Evolutionary conservation across 2,113 vertebrate genomes (phyloP).

Genomic region (Sylvicapra grimmia): DNA sequence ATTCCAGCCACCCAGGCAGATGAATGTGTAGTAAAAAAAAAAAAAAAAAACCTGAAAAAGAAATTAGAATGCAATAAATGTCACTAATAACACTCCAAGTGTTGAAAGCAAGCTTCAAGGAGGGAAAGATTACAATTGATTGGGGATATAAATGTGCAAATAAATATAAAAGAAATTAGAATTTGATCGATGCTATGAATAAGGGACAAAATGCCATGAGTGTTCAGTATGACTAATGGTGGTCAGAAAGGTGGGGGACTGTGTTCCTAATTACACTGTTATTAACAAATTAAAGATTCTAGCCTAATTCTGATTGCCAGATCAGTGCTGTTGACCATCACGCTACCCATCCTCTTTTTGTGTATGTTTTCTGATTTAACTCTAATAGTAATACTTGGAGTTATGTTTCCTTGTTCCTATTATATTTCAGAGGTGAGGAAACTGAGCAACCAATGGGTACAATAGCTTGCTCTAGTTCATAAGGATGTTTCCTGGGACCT

Average conservation of each 20-base stretch:
- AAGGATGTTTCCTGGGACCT: neutral
- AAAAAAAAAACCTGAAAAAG: neutral
- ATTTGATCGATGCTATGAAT: neutral
- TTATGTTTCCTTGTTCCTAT: neutral
- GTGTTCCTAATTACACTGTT: neutral
- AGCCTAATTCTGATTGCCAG: neutral
- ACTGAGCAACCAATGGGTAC: neutral
- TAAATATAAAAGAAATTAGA: neutral
- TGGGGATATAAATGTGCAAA: neutral
- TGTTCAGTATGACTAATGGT: neutral
- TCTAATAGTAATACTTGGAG: neutral
- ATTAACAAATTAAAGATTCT: neutral
- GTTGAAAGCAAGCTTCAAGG: neutral
- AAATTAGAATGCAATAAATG: neutral
- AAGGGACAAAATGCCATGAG: neutral
- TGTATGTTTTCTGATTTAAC: neutral
- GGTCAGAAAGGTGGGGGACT: neutral
- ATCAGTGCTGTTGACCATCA: neutral
- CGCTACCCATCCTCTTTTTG: neutral
- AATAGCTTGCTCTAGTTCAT: neutral
- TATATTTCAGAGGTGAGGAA: neutral
- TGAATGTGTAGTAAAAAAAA: neutral
- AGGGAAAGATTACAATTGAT: neutral
- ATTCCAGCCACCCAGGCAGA: neutral
- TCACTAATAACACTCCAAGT: neutral